Percentiles rank a stretch among this genome's conserved stretches.
Evolutionary conservation across 2,113 vertebrate genomes (phyloP).

Genomic region (Eurypyga helias): DNA sequence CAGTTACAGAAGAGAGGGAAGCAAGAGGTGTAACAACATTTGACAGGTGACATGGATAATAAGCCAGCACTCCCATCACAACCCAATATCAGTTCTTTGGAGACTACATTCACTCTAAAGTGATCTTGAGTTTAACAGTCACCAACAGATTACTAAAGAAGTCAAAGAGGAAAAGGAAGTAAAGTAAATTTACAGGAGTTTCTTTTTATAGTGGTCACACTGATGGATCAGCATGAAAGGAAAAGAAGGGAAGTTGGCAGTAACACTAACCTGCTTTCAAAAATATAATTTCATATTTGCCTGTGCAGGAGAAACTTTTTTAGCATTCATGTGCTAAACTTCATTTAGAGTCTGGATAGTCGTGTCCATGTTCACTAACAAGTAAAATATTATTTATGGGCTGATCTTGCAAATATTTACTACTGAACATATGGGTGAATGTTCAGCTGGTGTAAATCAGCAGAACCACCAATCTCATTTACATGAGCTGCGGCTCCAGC

Average conservation of each 20-base stretch:
- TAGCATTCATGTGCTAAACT: constrained; percentile 48
- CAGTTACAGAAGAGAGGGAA: background rate
- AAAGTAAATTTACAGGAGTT: background rate
- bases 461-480: constrained; percentile 58
- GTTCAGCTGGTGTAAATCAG: constrained; percentile 62
- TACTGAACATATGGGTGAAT: constrained; percentile 57
- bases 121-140: background rate
- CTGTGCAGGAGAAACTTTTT: constrained; percentile 45
- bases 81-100: background rate
- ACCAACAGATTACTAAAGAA: background rate
- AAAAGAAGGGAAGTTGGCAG: background rate
- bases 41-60: background rate
- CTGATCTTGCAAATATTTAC: constrained; percentile 56
- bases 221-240: background rate
- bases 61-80: background rate
- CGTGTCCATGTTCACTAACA: constrained; percentile 42
- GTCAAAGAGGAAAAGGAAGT: background rate
- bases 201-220: background rate
- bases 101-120: background rate
- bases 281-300: background rate
- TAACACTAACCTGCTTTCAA: background rate
- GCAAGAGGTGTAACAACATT: background rate
- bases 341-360: constrained; percentile 46
- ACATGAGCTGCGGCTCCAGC: constrained; percentile 27
- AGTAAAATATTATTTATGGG: constrained; percentile 66